phyloP scores from a whole-genome alignment of 2,113 vertebrate species.

The Neodontobutis hainanensis region DNA sequence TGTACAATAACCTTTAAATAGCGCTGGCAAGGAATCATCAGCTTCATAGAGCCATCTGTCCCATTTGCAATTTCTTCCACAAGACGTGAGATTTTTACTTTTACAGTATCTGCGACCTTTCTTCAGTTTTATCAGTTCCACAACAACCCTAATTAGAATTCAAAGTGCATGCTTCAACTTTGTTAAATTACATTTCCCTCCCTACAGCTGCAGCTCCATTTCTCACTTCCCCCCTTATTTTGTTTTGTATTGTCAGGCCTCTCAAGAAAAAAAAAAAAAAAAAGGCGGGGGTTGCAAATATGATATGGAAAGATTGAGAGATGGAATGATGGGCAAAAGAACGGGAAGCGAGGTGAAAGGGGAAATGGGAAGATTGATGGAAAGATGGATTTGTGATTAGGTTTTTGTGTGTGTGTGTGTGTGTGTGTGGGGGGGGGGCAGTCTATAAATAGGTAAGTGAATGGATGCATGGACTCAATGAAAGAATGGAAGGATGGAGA shows the following conservation, averaged over 20 bases:
- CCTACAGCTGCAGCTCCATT: slow-evolving; percentile 8
- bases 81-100: slow-evolving; percentile 17
- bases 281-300: slow-evolving; percentile 15
- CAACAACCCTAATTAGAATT: slow-evolving; percentile 10
- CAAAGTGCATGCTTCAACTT: slow-evolving; percentile 33
- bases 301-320: slow-evolving; percentile 38
- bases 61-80: slow-evolving; percentile 23
- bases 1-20: slow-evolving; percentile 46
- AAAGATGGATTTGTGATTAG: slow-evolving; percentile 61
- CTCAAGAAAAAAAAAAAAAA: background rate
- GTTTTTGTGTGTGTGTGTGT: slow-evolving; percentile 6
- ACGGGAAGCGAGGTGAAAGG: slow-evolving; percentile 37
- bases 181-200: slow-evolving; percentile 1
- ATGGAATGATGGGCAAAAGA: slow-evolving; percentile 49
- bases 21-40: slow-evolving; percentile 20
- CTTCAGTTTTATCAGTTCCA: background rate
- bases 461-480: slow-evolving; percentile 59
- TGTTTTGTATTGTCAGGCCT: slow-evolving; percentile 15
- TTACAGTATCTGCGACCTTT: slow-evolving; percentile 10
- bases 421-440: slow-evolving; percentile 27
- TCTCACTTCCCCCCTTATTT: slow-evolving; percentile 13
- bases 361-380: slow-evolving; percentile 63
- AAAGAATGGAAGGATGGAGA: slow-evolving; percentile 57
- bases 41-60: slow-evolving; percentile 43
- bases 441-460: slow-evolving; percentile 64